Evolutionary conservation across 92 coral and sea anemone species (phyloP).

Genomic region (Scolanthus callimorphus): DNA sequence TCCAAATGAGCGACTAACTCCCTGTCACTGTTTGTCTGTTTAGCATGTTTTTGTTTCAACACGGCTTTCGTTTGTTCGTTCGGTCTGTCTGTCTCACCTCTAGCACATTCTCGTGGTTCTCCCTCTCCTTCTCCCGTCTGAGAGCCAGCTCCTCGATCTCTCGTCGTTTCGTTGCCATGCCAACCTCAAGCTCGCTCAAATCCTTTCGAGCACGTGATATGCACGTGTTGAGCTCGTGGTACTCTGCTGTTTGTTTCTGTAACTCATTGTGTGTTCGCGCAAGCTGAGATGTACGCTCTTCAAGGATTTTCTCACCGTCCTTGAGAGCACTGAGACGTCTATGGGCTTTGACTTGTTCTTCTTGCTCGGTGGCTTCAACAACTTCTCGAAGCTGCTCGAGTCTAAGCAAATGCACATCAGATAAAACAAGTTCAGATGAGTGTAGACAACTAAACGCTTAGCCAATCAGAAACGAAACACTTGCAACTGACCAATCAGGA

Average conservation of each 20-base stretch:
- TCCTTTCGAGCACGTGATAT: conserved; percentile 53
- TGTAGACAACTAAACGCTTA: too few species aligned
- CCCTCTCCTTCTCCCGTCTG: conserved; percentile 45
- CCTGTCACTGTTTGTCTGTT: too few species aligned
- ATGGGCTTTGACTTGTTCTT: conserved; percentile 42
- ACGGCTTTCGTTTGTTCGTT: too few species aligned
- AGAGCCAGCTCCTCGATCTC: conserved; percentile 39
- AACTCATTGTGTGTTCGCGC: conserved; percentile 74
- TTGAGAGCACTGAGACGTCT: conserved; percentile 54
- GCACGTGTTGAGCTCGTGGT: conserved; percentile 55
- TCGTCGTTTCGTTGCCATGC: conserved; percentile 19
- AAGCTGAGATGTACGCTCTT: conserved; percentile 61
- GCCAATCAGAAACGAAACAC: too few species aligned
- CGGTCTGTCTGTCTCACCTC: conserved; percentile 45
- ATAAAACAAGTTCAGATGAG: not conserved
- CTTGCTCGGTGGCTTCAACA: conserved; percentile 52
- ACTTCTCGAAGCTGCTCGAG: conserved; percentile 51
- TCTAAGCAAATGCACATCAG: conserved; percentile 13
- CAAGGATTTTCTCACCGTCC: conserved; percentile 78
- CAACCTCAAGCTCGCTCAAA: conserved; percentile 45
- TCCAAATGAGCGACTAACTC: too few species aligned
- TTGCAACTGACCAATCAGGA: too few species aligned
- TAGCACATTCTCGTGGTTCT: conserved; percentile 31
- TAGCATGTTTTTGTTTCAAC: too few species aligned
- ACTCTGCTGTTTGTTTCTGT: conserved; percentile 63